Percentiles rank a stretch among this genome's conserved stretches.
phyloP scores from a whole-genome alignment of 2,888 invertebrate genomes.

The Nesidiocoris tenuis region DNA sequence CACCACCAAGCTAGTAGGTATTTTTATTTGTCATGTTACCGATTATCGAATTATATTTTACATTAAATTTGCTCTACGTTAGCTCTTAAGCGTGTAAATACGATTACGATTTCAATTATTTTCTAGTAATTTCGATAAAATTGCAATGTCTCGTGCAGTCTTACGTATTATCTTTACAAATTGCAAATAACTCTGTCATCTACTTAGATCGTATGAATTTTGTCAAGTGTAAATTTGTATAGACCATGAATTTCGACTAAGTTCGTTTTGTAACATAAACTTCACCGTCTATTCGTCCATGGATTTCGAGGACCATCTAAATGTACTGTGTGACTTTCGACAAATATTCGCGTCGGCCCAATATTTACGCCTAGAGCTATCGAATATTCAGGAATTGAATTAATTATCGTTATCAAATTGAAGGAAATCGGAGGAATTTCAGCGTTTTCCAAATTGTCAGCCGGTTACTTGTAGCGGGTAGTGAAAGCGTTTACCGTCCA shows the following conservation, averaged over 20 bases:
- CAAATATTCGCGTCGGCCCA: conserved; percentile 15
- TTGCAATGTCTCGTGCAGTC: neutral
- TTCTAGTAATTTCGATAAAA: neutral
- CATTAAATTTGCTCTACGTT: conserved; percentile 19
- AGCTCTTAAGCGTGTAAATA: conserved; percentile 31
- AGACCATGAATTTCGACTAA: too few relatives aligned
- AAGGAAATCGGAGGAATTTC: neutral
- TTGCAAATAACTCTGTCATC: too few relatives aligned
- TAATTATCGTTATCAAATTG: neutral
- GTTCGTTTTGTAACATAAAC: conserved; percentile 7
- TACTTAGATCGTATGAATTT: too few relatives aligned
- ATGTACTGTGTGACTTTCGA: conserved; percentile 37
- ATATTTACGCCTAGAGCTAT: neutral
- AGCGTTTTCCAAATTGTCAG: neutral
- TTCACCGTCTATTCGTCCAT: neutral
- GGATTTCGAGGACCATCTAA: neutral
- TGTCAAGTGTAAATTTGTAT: neutral
- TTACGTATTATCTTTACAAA: too few relatives aligned
- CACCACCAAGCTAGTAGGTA: neutral
- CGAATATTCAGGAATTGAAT: neutral
- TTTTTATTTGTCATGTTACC: neutral
- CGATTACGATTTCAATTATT: neutral
- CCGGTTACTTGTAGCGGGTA: neutral
- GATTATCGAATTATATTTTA: conserved; percentile 1
- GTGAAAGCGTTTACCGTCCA: neutral